Conservation (phyloP, 2,113 vertebrate genomes). For the Laterallus jamaicensis region DNA sequence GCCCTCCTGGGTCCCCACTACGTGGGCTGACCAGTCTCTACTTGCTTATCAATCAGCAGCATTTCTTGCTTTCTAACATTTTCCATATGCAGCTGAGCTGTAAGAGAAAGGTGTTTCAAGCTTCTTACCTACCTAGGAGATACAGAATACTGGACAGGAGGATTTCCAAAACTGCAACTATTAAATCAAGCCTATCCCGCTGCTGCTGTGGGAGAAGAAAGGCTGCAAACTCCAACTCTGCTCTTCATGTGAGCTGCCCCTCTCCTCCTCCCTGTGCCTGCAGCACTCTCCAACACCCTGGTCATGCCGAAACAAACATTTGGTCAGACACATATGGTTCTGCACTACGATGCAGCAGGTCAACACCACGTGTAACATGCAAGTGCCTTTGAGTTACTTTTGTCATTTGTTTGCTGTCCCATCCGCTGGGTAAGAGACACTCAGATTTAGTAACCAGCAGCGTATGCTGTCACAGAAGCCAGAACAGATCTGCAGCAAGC, state of each 20-base stretch:
- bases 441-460: not conserved
- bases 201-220: not conserved
- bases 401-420: not conserved
- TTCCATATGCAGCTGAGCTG: not conserved
- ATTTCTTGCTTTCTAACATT: not conserved
- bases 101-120: not conserved
- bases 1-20: not conserved
- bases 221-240: not conserved
- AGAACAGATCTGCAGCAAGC: not conserved
- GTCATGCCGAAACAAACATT: not conserved
- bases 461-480: not conserved
- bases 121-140: not conserved
- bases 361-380: rapidly evolving
- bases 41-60: not conserved
- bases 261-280: not conserved
- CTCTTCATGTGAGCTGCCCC: not conserved
- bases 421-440: not conserved
- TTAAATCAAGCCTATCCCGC: not conserved
- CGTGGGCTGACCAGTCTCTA: not conserved
- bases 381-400: not conserved
- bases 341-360: not conserved
- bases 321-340: not conserved
- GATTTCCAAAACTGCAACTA: not conserved
- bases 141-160: not conserved
- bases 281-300: not conserved